Conservation (phyloP, 2,888 invertebrate species). For the Ditula angustiorana region DNA sequence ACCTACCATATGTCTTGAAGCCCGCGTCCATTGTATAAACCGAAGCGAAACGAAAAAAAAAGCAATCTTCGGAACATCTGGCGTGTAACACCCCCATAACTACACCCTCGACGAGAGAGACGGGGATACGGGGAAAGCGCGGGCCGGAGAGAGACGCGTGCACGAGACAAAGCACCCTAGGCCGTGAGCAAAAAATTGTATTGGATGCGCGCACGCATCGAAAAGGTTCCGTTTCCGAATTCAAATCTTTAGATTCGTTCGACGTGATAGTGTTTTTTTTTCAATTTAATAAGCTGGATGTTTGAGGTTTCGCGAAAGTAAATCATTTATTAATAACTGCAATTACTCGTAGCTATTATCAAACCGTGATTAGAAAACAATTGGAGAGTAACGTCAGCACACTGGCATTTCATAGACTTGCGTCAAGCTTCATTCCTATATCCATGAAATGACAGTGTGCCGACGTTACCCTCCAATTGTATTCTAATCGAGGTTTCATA, state of each 20-base stretch:
- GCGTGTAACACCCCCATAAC: slow-evolving; percentile 61
- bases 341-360: too few relatives aligned
- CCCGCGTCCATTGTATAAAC: slow-evolving; percentile 63
- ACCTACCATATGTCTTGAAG: slow-evolving; percentile 53
- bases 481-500: too few relatives aligned
- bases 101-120: slow-evolving; percentile 60
- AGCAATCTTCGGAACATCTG: slow-evolving; percentile 66
- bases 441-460: too few relatives aligned
- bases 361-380: too few relatives aligned
- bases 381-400: too few relatives aligned
- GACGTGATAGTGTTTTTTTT: slow-evolving; percentile 37
- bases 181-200: slow-evolving; percentile 48
- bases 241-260: slow-evolving; percentile 47
- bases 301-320: slow-evolving; percentile 19
- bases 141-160: slow-evolving; percentile 44
- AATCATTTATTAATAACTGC: too few relatives aligned
- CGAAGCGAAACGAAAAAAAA: slow-evolving; percentile 59
- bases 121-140: slow-evolving; percentile 31
- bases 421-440: too few relatives aligned
- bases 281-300: slow-evolving; percentile 35
- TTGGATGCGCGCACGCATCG: slow-evolving; percentile 62
- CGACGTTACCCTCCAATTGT: too few relatives aligned
- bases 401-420: too few relatives aligned
- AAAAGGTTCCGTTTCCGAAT: slow-evolving; percentile 65
- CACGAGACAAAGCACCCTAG: slow-evolving; percentile 54